Evolutionary conservation across 1,140 invertebrate species (phyloP), one percentile per base, ranked within the genome.

Genomic region (Trichoplusia ni): DNA sequence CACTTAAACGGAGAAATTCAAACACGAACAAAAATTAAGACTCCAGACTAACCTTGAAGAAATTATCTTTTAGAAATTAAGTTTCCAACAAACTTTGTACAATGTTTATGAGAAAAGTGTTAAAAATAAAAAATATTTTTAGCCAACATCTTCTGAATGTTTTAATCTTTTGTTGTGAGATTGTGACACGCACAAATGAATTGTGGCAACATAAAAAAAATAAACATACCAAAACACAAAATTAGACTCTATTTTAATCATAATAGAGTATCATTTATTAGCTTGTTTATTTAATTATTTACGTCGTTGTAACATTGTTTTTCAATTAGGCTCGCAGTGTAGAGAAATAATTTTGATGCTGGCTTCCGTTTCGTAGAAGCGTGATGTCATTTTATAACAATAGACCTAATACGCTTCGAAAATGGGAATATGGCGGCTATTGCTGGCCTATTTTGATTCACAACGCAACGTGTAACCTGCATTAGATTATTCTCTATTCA

Each of bases 321-420:
- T 33, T 33, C 29, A 33, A 33, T 33, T 33, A 33, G 29, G 29
- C 11, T 33, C 8, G 8, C 29, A 9, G 11, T 0, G 11, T 33
- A 33, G 11, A 33, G 2, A 33, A n/a, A 47, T 9, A 47, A 29
- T 29, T 29, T 9, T 19, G 16, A 2, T 13, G 21, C 19, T 6
- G 13, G 13, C 16, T 18, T 47, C 44, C 44, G 25, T 31, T 8
- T 1, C 1, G 1, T 47, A 7, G 14, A 42, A n/a, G 2, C 18
- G 38, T 21, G 21, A 25, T 31, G 13, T 31, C 44, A 47, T 46
- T 25, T 13, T 46, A 46, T n/a, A 27, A 46, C 42, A 46, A 46
- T 46, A 27, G 42, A 1, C 14, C 25, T 47, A 47, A 29, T 47
- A 47, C 14, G 25, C n/a, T n/a, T n/a, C n/a, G n/a, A n/a, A n/a